phyloP scores from a whole-genome alignment of 2,888 invertebrate genomes.

The Baronia brevicornis region DNA sequence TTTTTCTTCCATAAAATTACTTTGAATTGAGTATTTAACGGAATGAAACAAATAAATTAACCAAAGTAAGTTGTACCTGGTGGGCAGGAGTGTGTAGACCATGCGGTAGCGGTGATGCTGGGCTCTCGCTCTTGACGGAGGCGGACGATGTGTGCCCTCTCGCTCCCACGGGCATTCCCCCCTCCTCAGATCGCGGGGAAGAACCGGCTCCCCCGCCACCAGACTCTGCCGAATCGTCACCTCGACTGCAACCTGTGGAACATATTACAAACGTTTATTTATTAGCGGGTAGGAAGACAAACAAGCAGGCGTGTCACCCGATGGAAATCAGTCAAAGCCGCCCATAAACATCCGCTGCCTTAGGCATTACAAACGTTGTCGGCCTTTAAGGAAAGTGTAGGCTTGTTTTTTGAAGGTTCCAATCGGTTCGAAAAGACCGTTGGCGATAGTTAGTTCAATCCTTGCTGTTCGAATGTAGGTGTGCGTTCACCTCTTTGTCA shows the following conservation, averaged over 20 bases:
- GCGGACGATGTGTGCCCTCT: conserved; percentile 91
- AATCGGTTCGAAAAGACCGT: too few relatives aligned
- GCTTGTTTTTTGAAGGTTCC: too few relatives aligned
- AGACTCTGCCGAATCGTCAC: conserved; percentile 73
- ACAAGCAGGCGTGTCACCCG: too few relatives aligned
- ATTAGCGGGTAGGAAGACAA: too few relatives aligned
- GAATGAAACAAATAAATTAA: conserved; percentile 11
- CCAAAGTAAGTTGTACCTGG: conserved; percentile 41
- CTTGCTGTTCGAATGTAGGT: too few relatives aligned
- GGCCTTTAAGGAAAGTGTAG: too few relatives aligned
- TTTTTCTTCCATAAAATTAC: too few relatives aligned
- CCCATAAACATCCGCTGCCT: too few relatives aligned
- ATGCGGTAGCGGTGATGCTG: conserved; percentile 65
- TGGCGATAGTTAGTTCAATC: too few relatives aligned
- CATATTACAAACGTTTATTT: neutral
- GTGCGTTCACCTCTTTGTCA: too few relatives aligned
- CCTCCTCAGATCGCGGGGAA: conserved; percentile 69
- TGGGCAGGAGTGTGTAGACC: conserved; percentile 61
- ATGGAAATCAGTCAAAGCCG: too few relatives aligned
- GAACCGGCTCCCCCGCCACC: conserved; percentile 75
- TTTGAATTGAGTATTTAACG: neutral
- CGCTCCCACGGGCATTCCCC: conserved; percentile 73
- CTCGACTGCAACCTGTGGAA: conserved; percentile 71
- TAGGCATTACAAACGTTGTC: too few relatives aligned
- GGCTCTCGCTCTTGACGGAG: conserved; percentile 91